Evolutionary conservation across 1,140 invertebrate genomes (phyloP).

Genomic region (Ectropis grisescens): DNA sequence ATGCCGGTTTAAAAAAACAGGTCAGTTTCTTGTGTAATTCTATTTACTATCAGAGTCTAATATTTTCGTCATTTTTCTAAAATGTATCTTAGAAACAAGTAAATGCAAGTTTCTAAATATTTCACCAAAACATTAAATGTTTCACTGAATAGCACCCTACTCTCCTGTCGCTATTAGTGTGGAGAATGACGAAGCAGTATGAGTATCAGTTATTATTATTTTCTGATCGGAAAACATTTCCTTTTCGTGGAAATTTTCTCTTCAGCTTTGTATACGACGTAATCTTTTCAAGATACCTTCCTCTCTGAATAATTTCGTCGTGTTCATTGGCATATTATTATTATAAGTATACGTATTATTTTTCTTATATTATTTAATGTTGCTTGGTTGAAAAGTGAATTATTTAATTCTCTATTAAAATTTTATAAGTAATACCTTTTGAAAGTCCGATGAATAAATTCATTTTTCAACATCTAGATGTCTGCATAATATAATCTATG

Average conservation of each 20-base stretch:
- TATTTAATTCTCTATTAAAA: too few relatives aligned
- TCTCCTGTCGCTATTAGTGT: conserved; percentile 59
- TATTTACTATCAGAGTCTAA: too few relatives aligned
- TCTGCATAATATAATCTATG: conserved; percentile 32
- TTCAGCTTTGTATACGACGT: conserved; percentile 21
- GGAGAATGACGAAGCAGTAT: conserved; percentile 36
- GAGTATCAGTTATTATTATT: conserved; percentile 14
- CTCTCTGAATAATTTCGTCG: too few relatives aligned
- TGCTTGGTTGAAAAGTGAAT: conserved; percentile 45
- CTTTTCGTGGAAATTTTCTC: conserved; percentile 16
- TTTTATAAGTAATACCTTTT: too few relatives aligned
- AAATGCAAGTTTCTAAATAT: conserved; percentile 15
- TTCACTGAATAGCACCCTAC: conserved; percentile 55
- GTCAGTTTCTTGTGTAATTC: too few relatives aligned
- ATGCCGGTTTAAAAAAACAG: too few relatives aligned
- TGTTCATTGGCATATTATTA: conserved; percentile 10
- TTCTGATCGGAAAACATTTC: conserved; percentile 19
- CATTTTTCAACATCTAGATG: conserved; percentile 29
- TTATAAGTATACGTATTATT: conserved; percentile 1
- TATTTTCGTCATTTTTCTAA: too few relatives aligned
- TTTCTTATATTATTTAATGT: conserved; percentile 19
- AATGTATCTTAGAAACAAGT: neutral
- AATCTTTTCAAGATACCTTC: conserved; percentile 1
- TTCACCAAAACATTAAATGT: conserved; percentile 34
- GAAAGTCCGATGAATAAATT: conserved; percentile 15